Percentiles rank a stretch among this genome's conserved stretches.
phyloP scores from a whole-genome alignment of 2,797 vertebrate genomes.

The Aldrovandia affinis region DNA sequence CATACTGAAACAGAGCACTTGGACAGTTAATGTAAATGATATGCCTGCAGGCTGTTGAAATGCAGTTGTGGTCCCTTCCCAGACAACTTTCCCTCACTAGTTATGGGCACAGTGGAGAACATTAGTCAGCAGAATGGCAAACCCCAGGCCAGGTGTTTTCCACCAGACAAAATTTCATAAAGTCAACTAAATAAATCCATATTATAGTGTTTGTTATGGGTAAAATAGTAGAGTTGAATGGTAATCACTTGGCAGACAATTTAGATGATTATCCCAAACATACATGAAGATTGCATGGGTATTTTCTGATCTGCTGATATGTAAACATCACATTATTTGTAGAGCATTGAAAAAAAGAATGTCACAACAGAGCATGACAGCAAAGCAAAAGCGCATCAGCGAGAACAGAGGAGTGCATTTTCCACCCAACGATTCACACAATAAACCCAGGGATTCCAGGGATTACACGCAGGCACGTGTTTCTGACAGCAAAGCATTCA shows the following conservation, averaged over 20 bases:
- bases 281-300: neutral
- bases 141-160: neutral
- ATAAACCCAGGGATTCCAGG: conserved; percentile 56
- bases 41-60: neutral
- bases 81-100: neutral
- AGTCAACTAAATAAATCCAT: neutral
- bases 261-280: neutral
- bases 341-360: conserved; percentile 28
- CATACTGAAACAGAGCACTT: neutral
- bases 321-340: conserved; percentile 43
- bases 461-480: conserved; percentile 54
- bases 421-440: conserved; percentile 39
- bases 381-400: conserved; percentile 54
- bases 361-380: conserved; percentile 47
- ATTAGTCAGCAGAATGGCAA: neutral
- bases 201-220: neutral
- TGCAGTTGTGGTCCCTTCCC: neutral
- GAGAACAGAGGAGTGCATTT: conserved; percentile 39
- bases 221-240: neutral
- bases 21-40: neutral
- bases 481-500: conserved; percentile 57
- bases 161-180: neutral
- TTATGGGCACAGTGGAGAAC: neutral
- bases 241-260: neutral
- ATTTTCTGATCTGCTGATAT: neutral